phyloP scores from a whole-genome alignment of 2,888 invertebrate genomes.

The Therioaphis trifolii region DNA sequence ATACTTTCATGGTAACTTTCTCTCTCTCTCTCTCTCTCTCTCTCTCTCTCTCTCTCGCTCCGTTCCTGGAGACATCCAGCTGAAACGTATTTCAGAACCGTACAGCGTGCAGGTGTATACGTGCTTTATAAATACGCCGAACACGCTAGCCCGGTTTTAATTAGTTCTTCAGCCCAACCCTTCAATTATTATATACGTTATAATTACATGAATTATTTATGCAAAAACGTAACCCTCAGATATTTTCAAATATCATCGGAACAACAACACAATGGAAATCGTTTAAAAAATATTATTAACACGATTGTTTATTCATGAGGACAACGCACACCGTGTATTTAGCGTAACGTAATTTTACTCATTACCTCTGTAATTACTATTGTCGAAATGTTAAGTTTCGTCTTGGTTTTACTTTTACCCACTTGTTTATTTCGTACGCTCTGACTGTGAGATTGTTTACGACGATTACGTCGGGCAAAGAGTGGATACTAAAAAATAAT shows the following conservation, averaged over 20 bases:
- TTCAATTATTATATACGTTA: slow-evolving; percentile 43
- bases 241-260: neutral
- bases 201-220: slow-evolving; percentile 38
- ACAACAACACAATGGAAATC: slow-evolving; percentile 4
- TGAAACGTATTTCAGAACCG: slow-evolving; percentile 30
- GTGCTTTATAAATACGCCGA: slow-evolving; percentile 8
- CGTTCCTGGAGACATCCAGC: slow-evolving; percentile 34
- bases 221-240: slow-evolving; percentile 13
- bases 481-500: neutral
- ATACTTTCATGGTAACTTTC: neutral
- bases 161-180: slow-evolving; percentile 44
- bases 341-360: too few relatives aligned
- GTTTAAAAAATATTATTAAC: slow-evolving; percentile 6
- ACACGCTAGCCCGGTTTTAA: slow-evolving; percentile 49
- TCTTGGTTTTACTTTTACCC: too few relatives aligned
- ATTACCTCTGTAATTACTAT: too few relatives aligned
- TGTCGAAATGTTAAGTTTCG: too few relatives aligned
- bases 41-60: too few relatives aligned
- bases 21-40: neutral
- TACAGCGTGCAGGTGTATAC: too few relatives aligned
- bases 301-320: neutral
- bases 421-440: too few relatives aligned
- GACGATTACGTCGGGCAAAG: too few relatives aligned
- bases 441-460: too few relatives aligned
- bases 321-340: neutral